A percentile compares a stretch with the other conserved stretches of the same genome.
Conservation (phyloP, 2,888 invertebrate genomes). For the Schrankia costaestrigalis region DNA sequence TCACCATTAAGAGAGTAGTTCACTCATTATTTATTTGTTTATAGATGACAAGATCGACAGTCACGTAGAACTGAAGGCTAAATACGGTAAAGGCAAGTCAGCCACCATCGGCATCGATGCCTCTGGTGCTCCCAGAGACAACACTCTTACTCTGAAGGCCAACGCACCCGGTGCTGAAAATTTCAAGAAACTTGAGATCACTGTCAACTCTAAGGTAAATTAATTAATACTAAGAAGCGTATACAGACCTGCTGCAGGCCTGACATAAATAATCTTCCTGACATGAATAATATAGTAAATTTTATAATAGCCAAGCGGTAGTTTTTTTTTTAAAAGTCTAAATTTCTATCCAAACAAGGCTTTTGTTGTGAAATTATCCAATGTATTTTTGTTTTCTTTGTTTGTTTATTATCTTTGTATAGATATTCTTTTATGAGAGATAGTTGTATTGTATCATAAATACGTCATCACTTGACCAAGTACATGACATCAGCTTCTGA, state of each 20-base stretch:
- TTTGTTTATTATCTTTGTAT: too few relatives aligned
- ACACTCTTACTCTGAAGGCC: slow-evolving; percentile 43
- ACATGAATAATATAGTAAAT: too few relatives aligned
- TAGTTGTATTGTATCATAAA: too few relatives aligned
- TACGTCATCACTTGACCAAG: too few relatives aligned
- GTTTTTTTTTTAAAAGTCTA: too few relatives aligned
- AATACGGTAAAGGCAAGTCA: slow-evolving; percentile 68
- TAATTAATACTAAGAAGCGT: not conserved
- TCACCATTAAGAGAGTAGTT: too few relatives aligned
- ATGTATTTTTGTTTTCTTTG: not conserved
- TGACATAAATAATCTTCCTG: too few relatives aligned
- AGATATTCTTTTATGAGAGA: too few relatives aligned
- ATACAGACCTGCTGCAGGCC: too few relatives aligned
- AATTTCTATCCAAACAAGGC: not conserved
- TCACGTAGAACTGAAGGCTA: slow-evolving; percentile 56
- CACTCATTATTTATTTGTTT: not conserved
- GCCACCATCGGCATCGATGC: slow-evolving; percentile 61
- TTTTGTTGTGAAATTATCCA: not conserved
- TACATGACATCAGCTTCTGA: too few relatives aligned
- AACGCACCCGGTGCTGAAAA: slow-evolving; percentile 68
- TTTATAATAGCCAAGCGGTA: too few relatives aligned
- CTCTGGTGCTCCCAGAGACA: slow-evolving; percentile 44
- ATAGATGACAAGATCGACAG: slow-evolving; percentile 53
- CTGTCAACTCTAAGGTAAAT: slow-evolving; percentile 69
- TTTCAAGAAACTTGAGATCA: slow-evolving; percentile 71